Conservation (phyloP, 2,113 vertebrate genomes). For the Thinocorus orbignyianus region DNA sequence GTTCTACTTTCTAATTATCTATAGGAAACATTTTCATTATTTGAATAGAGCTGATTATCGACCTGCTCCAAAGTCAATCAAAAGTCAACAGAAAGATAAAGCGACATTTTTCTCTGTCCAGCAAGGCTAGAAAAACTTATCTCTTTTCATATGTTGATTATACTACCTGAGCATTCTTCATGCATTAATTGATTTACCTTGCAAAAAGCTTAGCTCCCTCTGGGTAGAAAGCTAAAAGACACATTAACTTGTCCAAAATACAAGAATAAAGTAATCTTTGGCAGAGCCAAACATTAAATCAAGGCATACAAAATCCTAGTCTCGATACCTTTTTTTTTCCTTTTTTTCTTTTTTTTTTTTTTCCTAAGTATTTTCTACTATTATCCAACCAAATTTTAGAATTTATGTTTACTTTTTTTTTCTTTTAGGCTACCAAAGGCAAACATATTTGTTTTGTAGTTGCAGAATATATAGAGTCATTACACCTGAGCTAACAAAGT, state of each 20-base stretch:
- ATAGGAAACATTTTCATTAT: neutral
- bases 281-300: neutral
- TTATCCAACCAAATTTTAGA: too few relatives aligned
- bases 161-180: neutral
- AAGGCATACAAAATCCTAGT: neutral
- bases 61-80: neutral
- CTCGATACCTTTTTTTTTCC: fast-evolving
- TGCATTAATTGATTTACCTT: neutral
- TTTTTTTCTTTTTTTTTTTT: neutral
- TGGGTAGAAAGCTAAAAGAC: neutral
- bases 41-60: neutral
- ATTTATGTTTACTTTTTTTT: neutral
- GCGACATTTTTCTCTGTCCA: neutral
- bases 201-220: neutral
- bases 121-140: neutral
- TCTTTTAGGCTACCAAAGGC: neutral
- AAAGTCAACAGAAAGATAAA: conserved; percentile 27
- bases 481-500: neutral
- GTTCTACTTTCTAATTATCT: neutral
- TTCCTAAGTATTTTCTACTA: neutral
- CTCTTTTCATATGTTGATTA: neutral
- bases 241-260: neutral
- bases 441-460: neutral
- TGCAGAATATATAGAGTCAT: neutral
- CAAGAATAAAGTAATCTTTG: neutral